Evolutionary conservation across 2,888 invertebrate genomes (phyloP), one percentile per base, ranked within the genome.

Genomic region (Anorthoa munda): DNA sequence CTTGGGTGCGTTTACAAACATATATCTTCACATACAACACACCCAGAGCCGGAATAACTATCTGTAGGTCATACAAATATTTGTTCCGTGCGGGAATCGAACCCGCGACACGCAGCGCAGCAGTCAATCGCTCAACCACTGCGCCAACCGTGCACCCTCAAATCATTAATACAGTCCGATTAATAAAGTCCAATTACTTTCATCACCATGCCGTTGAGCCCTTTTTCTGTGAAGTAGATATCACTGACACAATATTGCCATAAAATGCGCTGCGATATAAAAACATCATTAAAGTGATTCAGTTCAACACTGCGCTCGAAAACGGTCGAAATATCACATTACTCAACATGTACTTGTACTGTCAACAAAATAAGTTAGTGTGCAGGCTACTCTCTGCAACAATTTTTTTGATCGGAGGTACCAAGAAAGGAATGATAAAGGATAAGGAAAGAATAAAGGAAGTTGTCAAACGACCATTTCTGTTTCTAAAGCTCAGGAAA

Each of bases 261-360:
- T 72, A 58, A 81, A 63, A 56, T 23, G 13, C 13, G 58, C 11
- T 39, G 31, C 53, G 15, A 70, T 81, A 66, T 63, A 73, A 77
- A 81, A 81, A 79, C 71, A 61, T 75, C 64, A 79, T 83, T 71
- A 77, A 81, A 81, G 70, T 83, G 70, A 83, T 77, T 74, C 74
- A 81, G 13, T 74, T 61, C 31, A 72, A 73, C 58, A 61, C 46
- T 61, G 45, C 45, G 53, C 67, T 59, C n/a, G 61, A 68, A 69
- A 80, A 76, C 76, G 59, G 66, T 59, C 50, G 50, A 64, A 80
- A 60, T 60, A 55, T 79, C 65, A 56, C 72, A 74, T 74, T 59
- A 79, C 31, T 83, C 68, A 75, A 83, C 51, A 46, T 56, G 61
- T 77, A 77, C 56, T 39, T 56, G 61, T 77, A 77, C 56, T 39